phyloP scores from a whole-genome alignment of 2,888 invertebrate genomes.

The Quadriops clusia region DNA sequence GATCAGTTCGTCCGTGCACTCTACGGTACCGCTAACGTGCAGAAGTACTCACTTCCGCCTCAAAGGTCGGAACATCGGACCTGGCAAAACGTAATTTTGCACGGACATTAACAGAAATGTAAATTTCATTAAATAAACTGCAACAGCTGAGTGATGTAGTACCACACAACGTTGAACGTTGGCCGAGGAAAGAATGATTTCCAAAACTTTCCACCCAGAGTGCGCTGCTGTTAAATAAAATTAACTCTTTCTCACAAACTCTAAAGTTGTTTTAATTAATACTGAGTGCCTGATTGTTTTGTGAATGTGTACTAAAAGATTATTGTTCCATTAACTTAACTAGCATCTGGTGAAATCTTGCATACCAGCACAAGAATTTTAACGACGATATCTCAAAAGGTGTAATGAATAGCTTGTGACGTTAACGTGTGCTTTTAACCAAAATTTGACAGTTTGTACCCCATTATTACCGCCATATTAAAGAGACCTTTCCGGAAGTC shows the following conservation, averaged over 20 bases:
- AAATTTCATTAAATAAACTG: too few relatives aligned
- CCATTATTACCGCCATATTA: background rate
- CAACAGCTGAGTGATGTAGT: too few relatives aligned
- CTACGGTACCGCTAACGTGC: constrained; percentile 28
- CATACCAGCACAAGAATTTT: too few relatives aligned
- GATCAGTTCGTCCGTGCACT: constrained; percentile 32
- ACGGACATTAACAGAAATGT: constrained; percentile 14
- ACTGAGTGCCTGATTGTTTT: constrained; percentile 1
- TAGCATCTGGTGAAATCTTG: too few relatives aligned
- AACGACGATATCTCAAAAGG: too few relatives aligned
- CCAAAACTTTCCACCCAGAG: too few relatives aligned
- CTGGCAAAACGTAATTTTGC: constrained; percentile 13
- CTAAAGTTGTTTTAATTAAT: constrained; percentile 1
- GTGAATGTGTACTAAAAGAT: constrained; percentile 3
- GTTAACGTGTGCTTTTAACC: too few relatives aligned
- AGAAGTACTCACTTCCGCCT: constrained; percentile 28
- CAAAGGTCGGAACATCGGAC: constrained; percentile 24
- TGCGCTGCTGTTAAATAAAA: too few relatives aligned
- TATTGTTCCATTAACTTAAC: too few relatives aligned
- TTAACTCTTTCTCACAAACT: background rate
- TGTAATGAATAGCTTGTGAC: too few relatives aligned
- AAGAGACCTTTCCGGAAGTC: constrained; percentile 1
- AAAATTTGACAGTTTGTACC: too few relatives aligned
- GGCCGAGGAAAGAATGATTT: too few relatives aligned
- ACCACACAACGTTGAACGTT: background rate